Percentiles rank a stretch among this genome's conserved stretches.
phyloP scores from a whole-genome alignment of 2,113 vertebrate genomes.

The Pristiophorus japonicus region DNA sequence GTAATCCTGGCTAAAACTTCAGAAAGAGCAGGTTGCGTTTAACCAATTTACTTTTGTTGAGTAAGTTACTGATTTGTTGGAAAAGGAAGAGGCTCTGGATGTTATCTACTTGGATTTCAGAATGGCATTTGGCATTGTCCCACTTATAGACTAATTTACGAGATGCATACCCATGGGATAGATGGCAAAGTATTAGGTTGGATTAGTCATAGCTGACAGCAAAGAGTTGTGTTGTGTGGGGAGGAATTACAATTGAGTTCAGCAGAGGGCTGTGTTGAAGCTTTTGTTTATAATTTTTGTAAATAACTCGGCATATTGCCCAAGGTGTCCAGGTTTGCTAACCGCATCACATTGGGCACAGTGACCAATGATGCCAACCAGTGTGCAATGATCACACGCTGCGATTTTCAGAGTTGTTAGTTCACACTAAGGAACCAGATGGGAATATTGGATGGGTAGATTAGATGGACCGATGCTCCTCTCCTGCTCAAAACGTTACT shows the following conservation, averaged over 20 bases:
- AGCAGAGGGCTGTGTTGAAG: not conserved
- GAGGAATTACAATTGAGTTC: not conserved
- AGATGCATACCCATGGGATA: not conserved
- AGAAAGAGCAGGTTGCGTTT: not conserved
- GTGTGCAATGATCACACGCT: not conserved
- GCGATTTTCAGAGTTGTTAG: not conserved
- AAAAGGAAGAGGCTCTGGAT: not conserved
- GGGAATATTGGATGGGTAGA: not conserved
- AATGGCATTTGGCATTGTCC: not conserved
- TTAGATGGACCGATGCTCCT: not conserved
- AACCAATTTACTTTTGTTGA: not conserved
- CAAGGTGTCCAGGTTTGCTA: not conserved
- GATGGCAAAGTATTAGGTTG: not conserved
- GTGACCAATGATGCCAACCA: not conserved
- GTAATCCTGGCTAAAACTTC: not conserved
- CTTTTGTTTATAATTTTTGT: not conserved
- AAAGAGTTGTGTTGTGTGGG: not conserved
- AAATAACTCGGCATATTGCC: not conserved
- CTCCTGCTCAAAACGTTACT: not conserved
- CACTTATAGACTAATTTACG: not conserved
- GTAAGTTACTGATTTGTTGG: not conserved
- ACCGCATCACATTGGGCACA: not conserved
- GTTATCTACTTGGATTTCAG: not conserved
- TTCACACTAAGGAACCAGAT: not conserved
- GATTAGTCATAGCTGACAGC: not conserved